A percentile compares a stretch with the other conserved stretches of the same genome.
These are phyloP conservation scores for Microchirus variegatus DNA, from an alignment of 2,797 vertebrate genomes.

Conservation along the genomic window DNA sequence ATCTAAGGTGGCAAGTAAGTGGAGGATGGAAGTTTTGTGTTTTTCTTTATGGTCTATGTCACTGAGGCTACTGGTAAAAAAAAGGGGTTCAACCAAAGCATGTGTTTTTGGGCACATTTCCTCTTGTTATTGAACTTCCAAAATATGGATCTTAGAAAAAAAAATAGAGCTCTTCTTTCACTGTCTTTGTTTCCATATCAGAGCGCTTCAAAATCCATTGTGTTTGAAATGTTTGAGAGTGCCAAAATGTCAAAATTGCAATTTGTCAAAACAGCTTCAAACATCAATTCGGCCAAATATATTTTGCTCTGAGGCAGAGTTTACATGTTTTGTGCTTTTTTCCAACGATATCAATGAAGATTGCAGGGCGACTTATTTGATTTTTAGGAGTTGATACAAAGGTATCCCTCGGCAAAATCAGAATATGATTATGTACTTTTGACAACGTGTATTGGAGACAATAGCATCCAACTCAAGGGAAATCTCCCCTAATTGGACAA, in stretches of 20 bases:
- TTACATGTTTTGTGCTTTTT: conserved; percentile 24
- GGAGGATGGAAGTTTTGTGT: no score
- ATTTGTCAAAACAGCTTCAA: conserved; percentile 22
- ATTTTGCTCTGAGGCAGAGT: conserved; percentile 35
- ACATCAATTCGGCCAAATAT: conserved; percentile 18
- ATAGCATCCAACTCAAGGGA: conserved; percentile 26
- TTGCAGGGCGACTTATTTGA: conserved; percentile 11
- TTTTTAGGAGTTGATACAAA: conserved; percentile 24
- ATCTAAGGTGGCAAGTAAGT: neutral
- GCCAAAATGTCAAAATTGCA: conserved; percentile 16
- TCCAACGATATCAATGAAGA: conserved; percentile 16
- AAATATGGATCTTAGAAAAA: no score
- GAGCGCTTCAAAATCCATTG: conserved; percentile 8
- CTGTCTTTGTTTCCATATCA: conserved; percentile 14
- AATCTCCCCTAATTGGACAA: conserved; percentile 54
- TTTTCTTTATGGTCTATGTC: no score
- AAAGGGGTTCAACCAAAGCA: no score
- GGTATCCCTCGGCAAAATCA: conserved; percentile 27
- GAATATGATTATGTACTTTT: conserved; percentile 42
- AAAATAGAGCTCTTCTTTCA: no score
- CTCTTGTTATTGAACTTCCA: no score
- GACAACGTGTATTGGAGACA: conserved; percentile 36
- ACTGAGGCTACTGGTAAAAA: no score
- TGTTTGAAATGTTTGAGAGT: neutral
- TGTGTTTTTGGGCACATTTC: no score